Conservation (phyloP, 2,113 vertebrate genomes). For the Marmota monax region DNA sequence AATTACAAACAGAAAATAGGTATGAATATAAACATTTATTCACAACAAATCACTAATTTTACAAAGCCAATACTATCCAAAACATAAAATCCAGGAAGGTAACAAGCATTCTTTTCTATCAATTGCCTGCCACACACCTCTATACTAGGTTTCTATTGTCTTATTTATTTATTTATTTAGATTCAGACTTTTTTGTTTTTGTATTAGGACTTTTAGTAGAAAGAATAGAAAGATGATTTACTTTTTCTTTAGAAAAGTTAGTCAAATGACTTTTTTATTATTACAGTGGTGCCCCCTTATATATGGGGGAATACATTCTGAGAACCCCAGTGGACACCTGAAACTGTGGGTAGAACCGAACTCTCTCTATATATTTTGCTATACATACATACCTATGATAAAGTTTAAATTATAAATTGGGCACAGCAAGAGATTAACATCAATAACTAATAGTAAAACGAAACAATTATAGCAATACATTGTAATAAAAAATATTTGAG, state of each 20-base stretch:
- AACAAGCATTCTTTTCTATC: not conserved
- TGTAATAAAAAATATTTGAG: not conserved
- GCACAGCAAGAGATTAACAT: not conserved
- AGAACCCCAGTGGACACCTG: not conserved
- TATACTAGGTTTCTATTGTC: not conserved
- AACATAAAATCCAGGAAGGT: not conserved
- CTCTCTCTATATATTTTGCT: not conserved
- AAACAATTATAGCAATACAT: not conserved
- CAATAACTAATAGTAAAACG: not conserved
- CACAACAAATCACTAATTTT: conserved; percentile 36
- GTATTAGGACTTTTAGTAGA: not conserved
- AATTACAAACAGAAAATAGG: not conserved
- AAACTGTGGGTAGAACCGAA: not conserved
- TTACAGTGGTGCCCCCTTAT: not conserved
- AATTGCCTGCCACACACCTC: not conserved
- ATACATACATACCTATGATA: not conserved
- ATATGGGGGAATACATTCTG: not conserved
- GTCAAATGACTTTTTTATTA: not conserved
- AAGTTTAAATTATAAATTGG: not conserved
- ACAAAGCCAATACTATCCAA: not conserved
- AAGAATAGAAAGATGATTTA: not conserved
- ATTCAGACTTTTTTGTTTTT: not conserved
- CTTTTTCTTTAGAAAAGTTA: not conserved
- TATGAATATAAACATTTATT: not conserved
- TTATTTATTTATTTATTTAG: not conserved